Percentiles rank a stretch among this genome's conserved stretches.
These are phyloP conservation scores for Drepana falcataria DNA, from an alignment of 2,888 invertebrate species.

Conservation along the genomic window DNA sequence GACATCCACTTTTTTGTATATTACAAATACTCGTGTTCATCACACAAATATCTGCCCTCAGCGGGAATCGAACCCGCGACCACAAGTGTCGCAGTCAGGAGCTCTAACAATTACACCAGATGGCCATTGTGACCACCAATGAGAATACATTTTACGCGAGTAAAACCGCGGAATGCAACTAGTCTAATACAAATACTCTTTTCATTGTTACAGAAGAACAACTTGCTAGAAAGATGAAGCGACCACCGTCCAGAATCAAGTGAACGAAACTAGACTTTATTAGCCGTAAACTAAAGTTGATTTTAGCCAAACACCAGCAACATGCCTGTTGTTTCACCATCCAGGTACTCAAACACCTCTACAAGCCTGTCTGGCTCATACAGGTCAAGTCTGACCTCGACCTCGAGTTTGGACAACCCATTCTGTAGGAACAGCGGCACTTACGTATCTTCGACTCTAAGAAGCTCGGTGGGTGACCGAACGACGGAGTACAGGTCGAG, in stretches of 20 bases:
- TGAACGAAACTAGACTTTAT: slow-evolving; percentile 6
- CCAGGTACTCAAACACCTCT: slow-evolving; percentile 63
- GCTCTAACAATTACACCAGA: too few relatives aligned
- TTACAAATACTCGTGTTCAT: too few relatives aligned
- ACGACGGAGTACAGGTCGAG: slow-evolving; percentile 60
- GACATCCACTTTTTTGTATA: too few relatives aligned
- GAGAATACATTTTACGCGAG: too few relatives aligned
- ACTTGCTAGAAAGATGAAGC: slow-evolving; percentile 44
- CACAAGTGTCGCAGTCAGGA: too few relatives aligned
- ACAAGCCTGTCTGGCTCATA: slow-evolving; percentile 72
- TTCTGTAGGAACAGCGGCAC: slow-evolving; percentile 70
- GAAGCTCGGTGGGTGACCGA: slow-evolving; percentile 51
- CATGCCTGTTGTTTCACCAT: slow-evolving; percentile 81
- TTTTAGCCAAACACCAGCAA: slow-evolving; percentile 25
- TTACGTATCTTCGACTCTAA: slow-evolving; percentile 52
- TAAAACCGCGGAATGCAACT: too few relatives aligned
- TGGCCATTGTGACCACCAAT: too few relatives aligned
- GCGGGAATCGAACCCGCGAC: too few relatives aligned
- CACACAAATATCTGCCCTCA: too few relatives aligned
- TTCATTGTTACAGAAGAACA: slow-evolving; percentile 46
- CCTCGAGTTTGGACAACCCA: slow-evolving; percentile 75
- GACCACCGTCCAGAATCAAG: slow-evolving; percentile 60
- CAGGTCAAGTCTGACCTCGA: slow-evolving; percentile 61
- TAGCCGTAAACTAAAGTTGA: slow-evolving; percentile 1
- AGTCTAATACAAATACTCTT: not conserved